Evolutionary conservation across 2,888 invertebrate genomes (phyloP).

Genomic region (Cosmia trapezina): DNA sequence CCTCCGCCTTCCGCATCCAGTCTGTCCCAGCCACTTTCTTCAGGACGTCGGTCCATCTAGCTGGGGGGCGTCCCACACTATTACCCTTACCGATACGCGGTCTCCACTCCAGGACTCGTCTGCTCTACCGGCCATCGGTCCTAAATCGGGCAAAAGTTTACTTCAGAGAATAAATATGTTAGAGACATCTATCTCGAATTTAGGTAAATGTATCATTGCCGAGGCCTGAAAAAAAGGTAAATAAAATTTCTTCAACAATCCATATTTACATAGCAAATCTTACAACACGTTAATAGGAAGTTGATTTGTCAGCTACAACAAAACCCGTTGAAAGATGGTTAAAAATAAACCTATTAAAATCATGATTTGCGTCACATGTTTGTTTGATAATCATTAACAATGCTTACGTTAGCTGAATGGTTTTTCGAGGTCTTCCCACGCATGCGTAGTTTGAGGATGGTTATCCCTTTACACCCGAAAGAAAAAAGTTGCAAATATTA

Average conservation of each 20-base stretch:
- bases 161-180: neutral
- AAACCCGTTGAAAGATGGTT: slow-evolving; percentile 16
- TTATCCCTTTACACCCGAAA: too few relatives aligned
- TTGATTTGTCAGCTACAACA: slow-evolving; percentile 26
- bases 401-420: slow-evolving; percentile 61
- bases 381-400: slow-evolving; percentile 65
- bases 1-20: too few relatives aligned
- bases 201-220: neutral
- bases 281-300: neutral
- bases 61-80: too few relatives aligned
- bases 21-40: too few relatives aligned
- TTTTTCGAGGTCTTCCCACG: slow-evolving; percentile 42
- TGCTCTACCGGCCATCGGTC: too few relatives aligned
- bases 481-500: too few relatives aligned
- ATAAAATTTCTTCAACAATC: neutral
- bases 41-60: too few relatives aligned
- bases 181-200: neutral
- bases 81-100: too few relatives aligned
- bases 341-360: slow-evolving; percentile 37
- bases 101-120: too few relatives aligned
- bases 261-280: slow-evolving; percentile 17
- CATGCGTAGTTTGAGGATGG: slow-evolving; percentile 13
- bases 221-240: neutral
- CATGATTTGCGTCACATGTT: slow-evolving; percentile 55
- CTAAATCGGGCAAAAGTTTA: too few relatives aligned